phyloP scores from a whole-genome alignment of 2,797 vertebrate species.

The Geotria australis region DNA sequence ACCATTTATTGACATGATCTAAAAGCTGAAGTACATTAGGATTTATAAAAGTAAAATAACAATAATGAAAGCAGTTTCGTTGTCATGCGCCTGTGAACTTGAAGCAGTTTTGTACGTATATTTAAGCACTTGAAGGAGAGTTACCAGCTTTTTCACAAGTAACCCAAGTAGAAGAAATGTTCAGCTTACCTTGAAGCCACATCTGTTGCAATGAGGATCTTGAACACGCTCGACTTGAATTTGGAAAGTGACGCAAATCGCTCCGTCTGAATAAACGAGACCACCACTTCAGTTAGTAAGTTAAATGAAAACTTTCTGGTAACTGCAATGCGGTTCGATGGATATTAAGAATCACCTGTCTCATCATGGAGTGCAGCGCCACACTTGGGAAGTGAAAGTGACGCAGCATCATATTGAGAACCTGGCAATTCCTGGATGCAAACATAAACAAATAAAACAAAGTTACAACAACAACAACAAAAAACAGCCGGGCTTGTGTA shows the following conservation, averaged over 20 bases:
- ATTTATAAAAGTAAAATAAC: too few species aligned
- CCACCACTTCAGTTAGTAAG: not conserved
- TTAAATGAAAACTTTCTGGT: not conserved
- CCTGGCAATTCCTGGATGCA: conserved; percentile 37
- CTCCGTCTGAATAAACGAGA: conserved; percentile 21
- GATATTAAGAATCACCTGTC: conserved; percentile 37
- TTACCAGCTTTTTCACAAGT: too few species aligned
- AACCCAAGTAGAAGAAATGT: too few species aligned
- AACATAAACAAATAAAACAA: not conserved
- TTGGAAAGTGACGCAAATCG: conserved; percentile 63
- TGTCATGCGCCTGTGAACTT: too few species aligned
- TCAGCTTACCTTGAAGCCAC: conserved; percentile 45
- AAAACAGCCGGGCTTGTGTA: too few species aligned
- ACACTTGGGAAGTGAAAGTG: conserved; percentile 42
- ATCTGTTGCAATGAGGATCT: conserved; percentile 70
- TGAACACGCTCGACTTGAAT: conserved; percentile 85
- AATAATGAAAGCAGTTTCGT: too few species aligned
- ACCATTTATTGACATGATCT: too few species aligned
- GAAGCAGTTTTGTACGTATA: too few species aligned
- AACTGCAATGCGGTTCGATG: not conserved
- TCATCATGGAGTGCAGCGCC: conserved; percentile 87
- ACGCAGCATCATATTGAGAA: conserved; percentile 76
- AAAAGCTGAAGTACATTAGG: too few species aligned
- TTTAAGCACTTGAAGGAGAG: too few species aligned
- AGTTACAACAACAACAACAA: not conserved